Evolutionary conservation across 2,888 invertebrate species (phyloP).

Genomic region (Drosophila pullipes): DNA sequence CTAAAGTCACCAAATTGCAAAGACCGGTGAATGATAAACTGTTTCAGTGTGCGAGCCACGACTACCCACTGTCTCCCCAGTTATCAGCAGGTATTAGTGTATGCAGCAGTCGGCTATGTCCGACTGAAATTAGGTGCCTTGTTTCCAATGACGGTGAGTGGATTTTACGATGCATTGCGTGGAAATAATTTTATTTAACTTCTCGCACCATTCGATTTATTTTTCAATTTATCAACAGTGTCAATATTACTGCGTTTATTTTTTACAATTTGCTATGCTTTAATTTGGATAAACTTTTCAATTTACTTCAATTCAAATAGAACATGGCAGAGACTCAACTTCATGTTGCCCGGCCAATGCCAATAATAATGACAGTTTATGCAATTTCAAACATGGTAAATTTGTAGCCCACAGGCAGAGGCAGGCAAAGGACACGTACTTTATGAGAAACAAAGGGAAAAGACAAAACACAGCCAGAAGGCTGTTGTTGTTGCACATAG

Average conservation of each 20-base stretch:
- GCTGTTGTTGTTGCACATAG: background rate
- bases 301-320: background rate
- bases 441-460: background rate
- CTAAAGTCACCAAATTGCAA: background rate
- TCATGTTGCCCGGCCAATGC: background rate
- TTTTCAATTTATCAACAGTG: background rate
- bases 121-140: background rate
- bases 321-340: background rate
- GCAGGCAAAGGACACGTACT: constrained; percentile 1
- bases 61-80: background rate
- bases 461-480: background rate
- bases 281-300: constrained; percentile 8
- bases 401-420: background rate
- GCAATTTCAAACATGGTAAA: constrained; percentile 2
- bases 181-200: background rate
- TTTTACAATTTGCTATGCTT: background rate
- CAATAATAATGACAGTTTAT: constrained; percentile 9
- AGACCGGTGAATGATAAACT: background rate
- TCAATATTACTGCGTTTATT: background rate
- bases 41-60: background rate
- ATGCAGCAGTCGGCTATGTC: background rate
- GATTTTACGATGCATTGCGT: background rate
- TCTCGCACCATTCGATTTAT: background rate
- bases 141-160: too few relatives aligned
- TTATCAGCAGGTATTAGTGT: background rate